These are phyloP conservation scores for Zosterops lateralis DNA, from an alignment of 2,113 vertebrate genomes.

Conservation along the genomic window DNA sequence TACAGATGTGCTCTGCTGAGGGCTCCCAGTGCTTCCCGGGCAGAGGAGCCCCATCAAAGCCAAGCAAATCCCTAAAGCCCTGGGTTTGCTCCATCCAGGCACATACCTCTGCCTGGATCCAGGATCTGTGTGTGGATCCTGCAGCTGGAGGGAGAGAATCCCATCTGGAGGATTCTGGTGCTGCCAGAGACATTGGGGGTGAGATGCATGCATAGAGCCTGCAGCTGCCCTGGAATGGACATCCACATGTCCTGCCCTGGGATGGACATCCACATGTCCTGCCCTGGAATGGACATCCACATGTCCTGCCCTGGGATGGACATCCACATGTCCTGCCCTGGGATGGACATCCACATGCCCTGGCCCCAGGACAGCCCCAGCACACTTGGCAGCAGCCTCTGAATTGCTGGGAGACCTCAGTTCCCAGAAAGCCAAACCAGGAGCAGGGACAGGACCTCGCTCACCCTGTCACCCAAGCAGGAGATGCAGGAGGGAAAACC, in stretches of 20 bases:
- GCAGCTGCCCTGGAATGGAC: background rate
- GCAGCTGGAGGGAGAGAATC: background rate
- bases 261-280: background rate
- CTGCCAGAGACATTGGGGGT: background rate
- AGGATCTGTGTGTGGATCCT: background rate
- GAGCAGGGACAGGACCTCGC: rapidly evolving
- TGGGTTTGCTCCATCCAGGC: background rate
- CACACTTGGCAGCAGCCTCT: rapidly evolving
- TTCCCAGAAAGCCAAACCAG: background rate
- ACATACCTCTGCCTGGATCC: background rate
- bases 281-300: background rate
- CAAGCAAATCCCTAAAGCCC: background rate
- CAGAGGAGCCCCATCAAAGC: background rate
- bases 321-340: background rate
- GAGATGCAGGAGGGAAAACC: background rate
- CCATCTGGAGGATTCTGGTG: background rate
- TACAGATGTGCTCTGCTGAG: background rate
- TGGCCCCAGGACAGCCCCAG: background rate
- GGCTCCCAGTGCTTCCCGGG: background rate
- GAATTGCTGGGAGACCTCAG: background rate
- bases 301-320: too few relatives aligned
- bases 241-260: background rate
- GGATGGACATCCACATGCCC: background rate
- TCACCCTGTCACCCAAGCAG: rapidly evolving
- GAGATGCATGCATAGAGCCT: rapidly evolving